A percentile compares a stretch with the other conserved stretches of the same genome.
Evolutionary conservation across 2,888 invertebrate species (phyloP).

Genomic region (Dioctria rufipes): DNA sequence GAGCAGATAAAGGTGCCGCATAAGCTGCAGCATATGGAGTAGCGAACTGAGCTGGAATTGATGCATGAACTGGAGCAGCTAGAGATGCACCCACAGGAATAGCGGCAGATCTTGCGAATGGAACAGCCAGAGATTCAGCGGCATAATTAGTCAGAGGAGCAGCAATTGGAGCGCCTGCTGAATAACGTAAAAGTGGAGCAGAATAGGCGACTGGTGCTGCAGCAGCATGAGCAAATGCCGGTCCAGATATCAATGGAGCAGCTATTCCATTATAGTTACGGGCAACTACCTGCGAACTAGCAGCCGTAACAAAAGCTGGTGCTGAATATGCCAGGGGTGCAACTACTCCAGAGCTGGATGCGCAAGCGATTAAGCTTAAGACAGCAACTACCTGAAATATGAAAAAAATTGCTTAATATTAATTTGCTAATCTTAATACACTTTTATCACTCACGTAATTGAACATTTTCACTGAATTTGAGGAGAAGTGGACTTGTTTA

Average conservation of each 20-base stretch:
- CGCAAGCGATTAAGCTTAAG: background rate
- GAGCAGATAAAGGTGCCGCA: too few species aligned
- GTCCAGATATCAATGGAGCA: constrained; percentile 67
- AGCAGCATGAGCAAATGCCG: constrained; percentile 72
- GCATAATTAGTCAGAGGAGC: too few species aligned
- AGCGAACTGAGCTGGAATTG: too few species aligned
- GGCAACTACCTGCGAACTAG: constrained; percentile 66
- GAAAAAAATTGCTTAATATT: background rate
- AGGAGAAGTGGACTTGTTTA: background rate
- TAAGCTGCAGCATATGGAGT: too few species aligned
- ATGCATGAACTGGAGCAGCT: too few species aligned
- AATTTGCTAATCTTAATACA: background rate
- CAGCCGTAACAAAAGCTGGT: constrained; percentile 61
- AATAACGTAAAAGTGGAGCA: constrained; percentile 39
- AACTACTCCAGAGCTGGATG: background rate
- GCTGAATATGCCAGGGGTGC: background rate
- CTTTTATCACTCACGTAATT: background rate
- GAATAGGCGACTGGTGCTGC: constrained; percentile 61
- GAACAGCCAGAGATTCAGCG: too few species aligned
- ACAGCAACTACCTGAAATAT: background rate
- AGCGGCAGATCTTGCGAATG: too few species aligned
- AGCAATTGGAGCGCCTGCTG: background rate
- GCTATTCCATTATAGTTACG: constrained; percentile 66
- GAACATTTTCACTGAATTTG: constrained; percentile 8
- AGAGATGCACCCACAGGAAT: too few species aligned